These are phyloP conservation scores for Halesus radiatus DNA, from an alignment of 1,140 invertebrate species.

Conservation along the genomic window DNA sequence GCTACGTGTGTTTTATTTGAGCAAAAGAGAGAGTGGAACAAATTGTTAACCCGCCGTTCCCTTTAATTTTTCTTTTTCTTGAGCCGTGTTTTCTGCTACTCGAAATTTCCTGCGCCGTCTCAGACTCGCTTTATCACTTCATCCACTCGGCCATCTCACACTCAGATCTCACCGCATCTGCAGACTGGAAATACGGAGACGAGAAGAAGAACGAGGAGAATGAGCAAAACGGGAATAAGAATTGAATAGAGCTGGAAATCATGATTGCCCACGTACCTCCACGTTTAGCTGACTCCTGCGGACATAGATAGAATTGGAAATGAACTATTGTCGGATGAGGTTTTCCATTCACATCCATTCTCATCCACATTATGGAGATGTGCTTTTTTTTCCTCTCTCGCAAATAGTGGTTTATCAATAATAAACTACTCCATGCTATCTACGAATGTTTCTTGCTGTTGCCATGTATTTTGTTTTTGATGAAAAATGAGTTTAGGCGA, in stretches of 20 bases:
- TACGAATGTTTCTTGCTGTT: not conserved
- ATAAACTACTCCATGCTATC: not conserved
- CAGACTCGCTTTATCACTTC: conserved; percentile 35
- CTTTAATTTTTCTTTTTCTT: too few relatives aligned
- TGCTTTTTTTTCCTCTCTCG: not conserved
- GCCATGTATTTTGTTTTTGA: not conserved
- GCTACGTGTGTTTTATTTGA: too few relatives aligned
- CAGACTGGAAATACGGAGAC: conserved; percentile 3
- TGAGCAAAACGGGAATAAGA: not conserved
- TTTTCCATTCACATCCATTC: conserved; percentile 4
- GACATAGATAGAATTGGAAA: conserved; percentile 39
- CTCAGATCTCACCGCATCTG: conserved; percentile 36
- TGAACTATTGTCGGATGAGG: conserved; percentile 36
- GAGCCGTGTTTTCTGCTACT: too few relatives aligned
- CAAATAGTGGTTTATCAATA: not conserved
- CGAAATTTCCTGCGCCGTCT: not conserved
- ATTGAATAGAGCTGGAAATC: conserved; percentile 45
- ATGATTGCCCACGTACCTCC: conserved; percentile 23
- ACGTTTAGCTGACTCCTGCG: conserved; percentile 39
- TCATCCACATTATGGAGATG: conserved; percentile 13
- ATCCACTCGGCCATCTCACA: conserved; percentile 23
- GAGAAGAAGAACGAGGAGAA: too few relatives aligned
- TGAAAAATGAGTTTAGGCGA: too few relatives aligned
- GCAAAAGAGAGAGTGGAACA: too few relatives aligned
- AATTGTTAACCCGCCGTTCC: too few relatives aligned